phyloP scores from a whole-genome alignment of 1,140 invertebrate genomes.

The Piezodorus guildinii region DNA sequence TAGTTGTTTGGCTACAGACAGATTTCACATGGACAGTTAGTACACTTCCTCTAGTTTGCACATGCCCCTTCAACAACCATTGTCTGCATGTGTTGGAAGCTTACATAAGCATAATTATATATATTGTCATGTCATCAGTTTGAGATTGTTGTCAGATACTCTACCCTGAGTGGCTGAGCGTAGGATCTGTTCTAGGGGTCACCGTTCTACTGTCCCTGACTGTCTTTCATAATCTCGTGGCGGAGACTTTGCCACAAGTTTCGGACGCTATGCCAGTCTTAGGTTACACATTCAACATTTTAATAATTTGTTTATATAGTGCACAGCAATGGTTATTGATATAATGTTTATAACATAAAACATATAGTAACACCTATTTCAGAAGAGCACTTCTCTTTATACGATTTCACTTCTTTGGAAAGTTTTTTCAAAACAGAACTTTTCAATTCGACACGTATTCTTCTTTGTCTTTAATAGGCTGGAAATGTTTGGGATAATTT shows the following conservation, averaged over 20 bases:
- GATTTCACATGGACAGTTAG: no score
- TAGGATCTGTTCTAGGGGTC: constrained; percentile 71
- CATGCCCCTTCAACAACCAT: no score
- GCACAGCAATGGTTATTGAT: neutral
- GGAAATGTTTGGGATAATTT: constrained; percentile 2
- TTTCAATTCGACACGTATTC: neutral
- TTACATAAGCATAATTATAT: no score
- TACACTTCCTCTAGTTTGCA: no score
- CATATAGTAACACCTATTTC: neutral
- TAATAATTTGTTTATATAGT: constrained; percentile 4
- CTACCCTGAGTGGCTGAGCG: neutral
- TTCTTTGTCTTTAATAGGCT: neutral
- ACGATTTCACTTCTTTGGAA: neutral
- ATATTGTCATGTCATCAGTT: no score
- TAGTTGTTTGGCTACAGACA: no score
- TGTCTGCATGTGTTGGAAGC: no score
- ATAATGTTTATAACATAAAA: neutral
- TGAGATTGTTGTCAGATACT: no score
- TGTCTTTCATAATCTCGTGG: constrained; percentile 95
- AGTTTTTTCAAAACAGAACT: neutral
- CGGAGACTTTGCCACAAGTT: constrained; percentile 87
- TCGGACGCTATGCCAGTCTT: constrained; percentile 89
- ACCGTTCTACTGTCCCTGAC: constrained; percentile 99
- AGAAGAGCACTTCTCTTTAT: constrained; percentile 1
- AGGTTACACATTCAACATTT: constrained; percentile 42